A percentile compares a stretch with the other conserved stretches of the same genome.
Evolutionary conservation across 2,888 invertebrate genomes (phyloP).

Genomic region (Tiliacea aurago): DNA sequence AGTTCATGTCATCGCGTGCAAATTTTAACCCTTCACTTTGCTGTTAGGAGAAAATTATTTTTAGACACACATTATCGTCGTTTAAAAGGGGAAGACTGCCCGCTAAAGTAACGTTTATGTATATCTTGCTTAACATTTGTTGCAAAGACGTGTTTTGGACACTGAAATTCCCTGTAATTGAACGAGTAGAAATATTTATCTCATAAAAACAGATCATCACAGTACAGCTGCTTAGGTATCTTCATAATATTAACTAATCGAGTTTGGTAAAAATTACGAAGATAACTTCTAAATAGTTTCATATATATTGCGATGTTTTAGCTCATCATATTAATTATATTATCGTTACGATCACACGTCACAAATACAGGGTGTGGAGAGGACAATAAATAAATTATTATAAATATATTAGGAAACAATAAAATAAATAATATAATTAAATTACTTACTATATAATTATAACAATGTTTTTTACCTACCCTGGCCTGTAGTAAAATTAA

Average conservation of each 20-base stretch:
- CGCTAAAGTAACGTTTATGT: neutral
- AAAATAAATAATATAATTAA: too few species aligned
- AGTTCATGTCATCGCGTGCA: conserved; percentile 54
- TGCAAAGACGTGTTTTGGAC: neutral
- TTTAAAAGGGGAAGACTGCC: conserved; percentile 3
- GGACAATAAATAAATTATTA: neutral
- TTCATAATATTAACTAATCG: neutral
- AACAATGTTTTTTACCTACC: neutral
- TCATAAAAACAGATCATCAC: neutral
- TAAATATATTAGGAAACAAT: too few species aligned
- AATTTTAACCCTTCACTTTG: conserved; percentile 37
- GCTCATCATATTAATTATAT: neutral
- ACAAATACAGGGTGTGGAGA: neutral
- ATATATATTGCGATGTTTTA: neutral
- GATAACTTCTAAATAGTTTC: neutral
- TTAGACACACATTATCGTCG: conserved; percentile 1
- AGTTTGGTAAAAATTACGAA: neutral
- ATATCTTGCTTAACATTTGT: neutral
- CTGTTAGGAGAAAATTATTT: conserved; percentile 39
- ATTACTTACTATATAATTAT: too few species aligned
- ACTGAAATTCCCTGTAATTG: neutral
- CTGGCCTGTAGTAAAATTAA: neutral
- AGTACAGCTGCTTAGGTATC: neutral
- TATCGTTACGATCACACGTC: neutral
- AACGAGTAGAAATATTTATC: neutral